Percentiles rank a stretch among this genome's conserved stretches.
Evolutionary conservation across 2,888 invertebrate genomes (phyloP).

Genomic region (Crocallis elinguaria): DNA sequence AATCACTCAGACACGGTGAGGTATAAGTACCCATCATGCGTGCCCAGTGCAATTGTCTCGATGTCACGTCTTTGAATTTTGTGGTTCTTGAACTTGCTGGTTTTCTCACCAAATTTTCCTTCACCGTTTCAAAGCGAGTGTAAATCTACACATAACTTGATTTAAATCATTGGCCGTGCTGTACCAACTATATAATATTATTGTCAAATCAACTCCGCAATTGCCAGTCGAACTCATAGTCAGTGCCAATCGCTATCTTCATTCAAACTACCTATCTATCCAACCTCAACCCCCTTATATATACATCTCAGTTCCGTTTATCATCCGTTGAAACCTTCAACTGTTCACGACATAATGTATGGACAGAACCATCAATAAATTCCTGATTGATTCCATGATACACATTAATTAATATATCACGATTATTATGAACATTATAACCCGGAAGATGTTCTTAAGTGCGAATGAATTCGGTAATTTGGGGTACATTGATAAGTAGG

Average conservation of each 20-base stretch:
- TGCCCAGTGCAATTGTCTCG: too few relatives aligned
- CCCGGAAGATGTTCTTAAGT: slow-evolving; percentile 40
- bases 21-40: too few relatives aligned
- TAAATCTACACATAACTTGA: too few relatives aligned
- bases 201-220: too few relatives aligned
- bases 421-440: slow-evolving; percentile 25
- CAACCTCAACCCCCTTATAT: slow-evolving; percentile 29
- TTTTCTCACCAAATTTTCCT: too few relatives aligned
- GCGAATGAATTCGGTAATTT: slow-evolving; percentile 15
- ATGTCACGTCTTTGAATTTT: too few relatives aligned
- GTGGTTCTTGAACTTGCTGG: too few relatives aligned
- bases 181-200: too few relatives aligned
- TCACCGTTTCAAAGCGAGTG: too few relatives aligned
- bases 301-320: slow-evolving; percentile 50
- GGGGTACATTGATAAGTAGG: slow-evolving; percentile 9
- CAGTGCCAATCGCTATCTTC: background rate
- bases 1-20: too few relatives aligned
- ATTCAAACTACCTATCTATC: background rate
- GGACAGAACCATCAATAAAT: slow-evolving; percentile 52
- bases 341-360: slow-evolving; percentile 52
- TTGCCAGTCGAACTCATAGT: background rate
- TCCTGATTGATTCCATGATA: slow-evolving; percentile 59
- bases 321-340: slow-evolving; percentile 47
- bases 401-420: slow-evolving; percentile 51
- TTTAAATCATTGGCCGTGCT: too few relatives aligned